Conservation (phyloP, 2,113 vertebrate species). For the Grammomys surdaster region DNA sequence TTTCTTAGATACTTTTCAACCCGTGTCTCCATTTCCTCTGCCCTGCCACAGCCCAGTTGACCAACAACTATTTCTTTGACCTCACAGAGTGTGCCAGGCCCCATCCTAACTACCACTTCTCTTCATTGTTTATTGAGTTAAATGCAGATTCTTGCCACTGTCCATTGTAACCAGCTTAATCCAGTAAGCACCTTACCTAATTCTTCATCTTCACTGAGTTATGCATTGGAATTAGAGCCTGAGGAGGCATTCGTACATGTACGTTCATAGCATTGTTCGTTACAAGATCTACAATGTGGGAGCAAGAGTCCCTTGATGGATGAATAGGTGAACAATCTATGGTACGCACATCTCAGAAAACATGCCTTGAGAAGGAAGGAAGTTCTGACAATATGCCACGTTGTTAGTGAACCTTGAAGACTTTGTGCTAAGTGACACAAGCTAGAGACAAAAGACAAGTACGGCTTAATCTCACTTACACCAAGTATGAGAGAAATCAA, state of each 20-base stretch:
- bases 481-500: background rate
- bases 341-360: background rate
- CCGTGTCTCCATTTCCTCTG: background rate
- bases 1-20: background rate
- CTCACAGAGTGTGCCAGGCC: background rate
- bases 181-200: background rate
- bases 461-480: fast-evolving
- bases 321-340: background rate
- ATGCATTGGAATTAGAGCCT: background rate
- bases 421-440: background rate
- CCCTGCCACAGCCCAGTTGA: background rate
- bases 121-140: background rate
- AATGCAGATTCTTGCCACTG: background rate
- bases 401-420: background rate
- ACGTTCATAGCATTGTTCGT: background rate
- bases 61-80: background rate
- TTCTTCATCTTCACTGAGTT: background rate
- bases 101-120: background rate
- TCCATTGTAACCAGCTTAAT: background rate
- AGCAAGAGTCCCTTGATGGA: background rate
- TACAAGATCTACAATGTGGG: background rate
- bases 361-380: background rate
- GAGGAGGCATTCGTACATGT: fast-evolving
- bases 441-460: background rate
- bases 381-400: background rate